Conservation (phyloP, 2,113 vertebrate genomes). For the Todiramphus saurophagus region DNA sequence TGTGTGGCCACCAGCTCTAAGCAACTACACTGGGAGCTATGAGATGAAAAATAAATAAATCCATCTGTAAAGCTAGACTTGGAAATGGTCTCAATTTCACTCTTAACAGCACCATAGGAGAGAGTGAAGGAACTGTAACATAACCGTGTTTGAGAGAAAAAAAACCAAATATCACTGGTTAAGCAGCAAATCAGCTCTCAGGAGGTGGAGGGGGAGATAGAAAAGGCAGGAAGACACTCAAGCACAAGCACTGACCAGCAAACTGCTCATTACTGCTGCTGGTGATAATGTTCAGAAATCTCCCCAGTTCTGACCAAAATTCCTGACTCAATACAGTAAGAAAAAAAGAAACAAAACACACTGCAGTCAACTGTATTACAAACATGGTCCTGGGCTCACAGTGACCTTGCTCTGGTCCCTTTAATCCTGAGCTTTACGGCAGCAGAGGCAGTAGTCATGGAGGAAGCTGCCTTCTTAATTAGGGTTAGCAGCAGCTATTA, state of each 20-base stretch:
- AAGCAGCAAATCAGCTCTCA: constrained; percentile 1
- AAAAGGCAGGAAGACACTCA: neutral
- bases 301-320: neutral
- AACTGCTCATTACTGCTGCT: neutral
- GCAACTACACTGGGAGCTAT: neutral
- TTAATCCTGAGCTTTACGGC: neutral
- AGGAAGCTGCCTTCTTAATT: neutral
- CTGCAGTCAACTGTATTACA: neutral
- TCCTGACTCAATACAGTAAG: neutral
- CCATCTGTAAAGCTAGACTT: neutral
- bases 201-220: neutral
- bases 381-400: neutral
- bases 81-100: neutral
- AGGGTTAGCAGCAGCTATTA: neutral
- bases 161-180: neutral
- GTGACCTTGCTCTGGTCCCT: neutral
- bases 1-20: neutral
- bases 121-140: neutral
- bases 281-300: neutral
- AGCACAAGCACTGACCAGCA: neutral
- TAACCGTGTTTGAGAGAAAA: neutral
- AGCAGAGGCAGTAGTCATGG: neutral
- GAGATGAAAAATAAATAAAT: neutral
- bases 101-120: neutral
- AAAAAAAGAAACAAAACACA: neutral